Base-by-base conservation (phyloP, 1,140 invertebrate species). In the Calycopis cecrops region DNA sequence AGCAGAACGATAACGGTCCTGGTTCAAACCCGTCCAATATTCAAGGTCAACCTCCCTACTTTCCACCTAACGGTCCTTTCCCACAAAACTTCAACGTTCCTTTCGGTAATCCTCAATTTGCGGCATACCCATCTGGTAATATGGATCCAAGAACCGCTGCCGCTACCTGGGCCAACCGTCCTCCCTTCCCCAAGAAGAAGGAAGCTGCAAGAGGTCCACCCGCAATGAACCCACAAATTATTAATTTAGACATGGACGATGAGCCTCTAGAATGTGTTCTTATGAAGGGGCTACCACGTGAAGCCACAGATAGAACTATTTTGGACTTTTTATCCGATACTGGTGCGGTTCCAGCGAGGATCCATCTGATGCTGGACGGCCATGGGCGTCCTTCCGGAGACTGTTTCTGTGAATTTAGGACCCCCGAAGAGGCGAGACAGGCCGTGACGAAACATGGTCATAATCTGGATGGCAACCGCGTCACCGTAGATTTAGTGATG, bases 361-460 rank as follows among this genome's bases (percentile, higher is more conserved):
- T 97, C 57, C 94, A 96, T 68, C 91, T 96, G 56, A 89, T 97
- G 78, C 85, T 92, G 10, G 93, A 93, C 62, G 79, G 91, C 7
- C 88, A 88, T 42, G 91, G 92, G 2, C 88, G 91, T 58, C 93
- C 94, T 0, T 91, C 91, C 0, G 96, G 96, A 0, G 93, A 96
- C 63, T 96, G 94, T 35, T 96, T 95, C 73, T 95, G 96, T 63
- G 95, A 97, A 73, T 97, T 98, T 73, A 82, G 88, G 9, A 90
- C 89, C 11, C 57, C 82, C 0, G 89, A 91, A 28, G 94, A 97
- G 67, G 94, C 94, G 1, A 83, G 90, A 9, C 84, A 88, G 52
- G 96, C 95, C 0, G 76, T 92, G 0, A 82, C 89, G 0, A 96
- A 95, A 71, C 92, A 96, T 73, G 92, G 92, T 0, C 67, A 90